phyloP scores from a whole-genome alignment of 2,113 vertebrate genomes.

The Polyodon spathula region DNA sequence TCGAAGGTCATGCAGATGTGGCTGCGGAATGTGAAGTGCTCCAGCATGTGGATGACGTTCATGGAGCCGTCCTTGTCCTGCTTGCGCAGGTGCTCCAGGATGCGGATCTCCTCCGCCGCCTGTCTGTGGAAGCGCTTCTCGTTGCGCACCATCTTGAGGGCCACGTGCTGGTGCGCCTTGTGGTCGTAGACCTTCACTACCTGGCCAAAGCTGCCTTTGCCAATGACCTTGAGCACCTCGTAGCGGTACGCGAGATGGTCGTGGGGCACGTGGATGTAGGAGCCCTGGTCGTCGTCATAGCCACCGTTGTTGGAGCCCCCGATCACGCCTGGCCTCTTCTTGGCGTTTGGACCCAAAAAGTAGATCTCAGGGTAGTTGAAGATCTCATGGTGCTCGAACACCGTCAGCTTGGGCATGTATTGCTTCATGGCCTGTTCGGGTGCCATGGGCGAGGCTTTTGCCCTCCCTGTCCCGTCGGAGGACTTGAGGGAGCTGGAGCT shows the following conservation, averaged over 20 bases:
- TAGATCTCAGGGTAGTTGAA: conserved; percentile 85
- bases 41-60: conserved; percentile 99
- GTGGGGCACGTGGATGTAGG: conserved; percentile 90
- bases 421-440: conserved; percentile 95
- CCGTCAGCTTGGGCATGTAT: conserved; percentile 85
- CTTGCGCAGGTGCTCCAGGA: conserved; percentile 90
- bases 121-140: conserved; percentile 97
- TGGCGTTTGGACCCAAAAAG: conserved; percentile 87
- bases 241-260: conserved; percentile 92
- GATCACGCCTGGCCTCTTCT: conserved; percentile 83
- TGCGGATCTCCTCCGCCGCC: conserved; percentile 93
- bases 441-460: conserved; percentile 61
- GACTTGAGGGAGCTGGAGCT: conserved; percentile 82
- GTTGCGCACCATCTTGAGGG: conserved; percentile 96
- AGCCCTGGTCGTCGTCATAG: conserved; percentile 95
- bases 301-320: conserved; percentile 88
- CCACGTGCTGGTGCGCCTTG: conserved; percentile 84
- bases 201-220: conserved; percentile 96
- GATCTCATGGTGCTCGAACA: conserved; percentile 92
- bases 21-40: conserved; percentile 96
- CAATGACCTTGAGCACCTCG: conserved; percentile 95
- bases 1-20: conserved; percentile 99
- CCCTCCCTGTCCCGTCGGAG: conserved; percentile 61
- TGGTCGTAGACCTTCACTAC: conserved; percentile 97
- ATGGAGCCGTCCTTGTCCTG: conserved; percentile 94